These are phyloP conservation scores for Myotis brandtii DNA, from an alignment of 2,113 vertebrate genomes.

Conservation along the genomic window DNA sequence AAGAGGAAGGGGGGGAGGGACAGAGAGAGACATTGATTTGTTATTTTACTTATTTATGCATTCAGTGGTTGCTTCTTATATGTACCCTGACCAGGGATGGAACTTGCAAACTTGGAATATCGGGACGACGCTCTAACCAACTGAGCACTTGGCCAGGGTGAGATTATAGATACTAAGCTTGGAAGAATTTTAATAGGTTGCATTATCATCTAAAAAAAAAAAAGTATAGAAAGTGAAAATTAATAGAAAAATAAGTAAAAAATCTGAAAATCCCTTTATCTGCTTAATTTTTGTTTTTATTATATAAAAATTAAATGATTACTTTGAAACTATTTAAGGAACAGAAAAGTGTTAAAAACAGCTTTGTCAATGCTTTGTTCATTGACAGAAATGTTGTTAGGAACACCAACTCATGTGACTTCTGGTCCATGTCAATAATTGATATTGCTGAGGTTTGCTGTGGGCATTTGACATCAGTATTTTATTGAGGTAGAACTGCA, in stretches of 20 bases:
- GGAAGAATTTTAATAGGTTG: not conserved
- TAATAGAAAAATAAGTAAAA: not conserved
- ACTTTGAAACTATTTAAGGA: not conserved
- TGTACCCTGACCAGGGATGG: too few species aligned
- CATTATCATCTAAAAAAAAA: not conserved
- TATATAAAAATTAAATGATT: not conserved
- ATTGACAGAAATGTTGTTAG: not conserved
- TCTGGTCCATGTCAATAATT: not conserved
- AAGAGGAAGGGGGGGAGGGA: too few species aligned
- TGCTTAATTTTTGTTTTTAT: slow-evolving; percentile 17
- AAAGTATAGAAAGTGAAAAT: slow-evolving; percentile 30
- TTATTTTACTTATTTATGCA: too few species aligned
- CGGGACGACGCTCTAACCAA: too few species aligned
- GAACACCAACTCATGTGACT: not conserved
- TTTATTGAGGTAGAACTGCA: not conserved
- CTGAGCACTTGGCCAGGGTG: too few species aligned
- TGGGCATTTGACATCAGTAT: not conserved
- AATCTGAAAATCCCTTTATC: slow-evolving; percentile 15
- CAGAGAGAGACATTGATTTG: too few species aligned
- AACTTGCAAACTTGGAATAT: too few species aligned
- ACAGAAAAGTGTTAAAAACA: slow-evolving; percentile 18
- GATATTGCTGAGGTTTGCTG: not conserved
- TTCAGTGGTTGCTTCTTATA: too few species aligned
- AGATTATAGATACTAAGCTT: not conserved
- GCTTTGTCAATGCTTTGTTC: slow-evolving; percentile 22